Evolutionary conservation across 30 jellyfish, hydroid and myxozoan genomes (phyloP).

Genomic region (Chrysaora quinquecirrha): DNA sequence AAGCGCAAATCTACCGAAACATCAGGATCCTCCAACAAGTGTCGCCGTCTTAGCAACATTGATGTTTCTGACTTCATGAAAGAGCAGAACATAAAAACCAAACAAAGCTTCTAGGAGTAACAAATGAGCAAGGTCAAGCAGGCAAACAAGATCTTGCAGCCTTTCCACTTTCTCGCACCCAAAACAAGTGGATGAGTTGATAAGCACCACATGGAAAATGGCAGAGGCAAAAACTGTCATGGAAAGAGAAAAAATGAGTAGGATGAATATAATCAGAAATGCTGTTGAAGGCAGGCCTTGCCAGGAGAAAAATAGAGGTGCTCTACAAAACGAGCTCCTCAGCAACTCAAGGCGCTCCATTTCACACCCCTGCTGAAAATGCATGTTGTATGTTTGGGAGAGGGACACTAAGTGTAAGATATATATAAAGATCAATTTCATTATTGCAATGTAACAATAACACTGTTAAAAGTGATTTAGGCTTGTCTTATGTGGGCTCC

Average conservation of each 20-base stretch:
- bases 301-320: no score
- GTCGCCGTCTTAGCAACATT: conserved; percentile 3
- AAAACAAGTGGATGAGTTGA: neutral
- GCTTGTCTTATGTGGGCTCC: no score
- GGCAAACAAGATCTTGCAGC: conserved; percentile 62
- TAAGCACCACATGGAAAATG: conserved; percentile 40
- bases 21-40: conserved; percentile 6
- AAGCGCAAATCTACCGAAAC: conserved; percentile 2
- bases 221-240: conserved; percentile 32
- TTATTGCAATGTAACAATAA: no score
- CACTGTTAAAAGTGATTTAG: no score
- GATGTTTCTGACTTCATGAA: conserved; percentile 39
- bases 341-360: no score
- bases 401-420: no score
- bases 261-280: neutral
- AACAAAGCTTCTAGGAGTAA: conserved; percentile 28
- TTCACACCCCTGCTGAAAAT: no score
- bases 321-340: no score
- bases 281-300: conserved; percentile 3
- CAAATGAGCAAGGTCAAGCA: conserved; percentile 26
- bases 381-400: no score
- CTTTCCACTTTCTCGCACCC: conserved; percentile 11
- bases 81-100: conserved; percentile 15
- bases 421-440: no score
- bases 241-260: conserved; percentile 3